Evolutionary conservation across 2,888 invertebrate genomes (phyloP).

Genomic region (Sisyra nigra): DNA sequence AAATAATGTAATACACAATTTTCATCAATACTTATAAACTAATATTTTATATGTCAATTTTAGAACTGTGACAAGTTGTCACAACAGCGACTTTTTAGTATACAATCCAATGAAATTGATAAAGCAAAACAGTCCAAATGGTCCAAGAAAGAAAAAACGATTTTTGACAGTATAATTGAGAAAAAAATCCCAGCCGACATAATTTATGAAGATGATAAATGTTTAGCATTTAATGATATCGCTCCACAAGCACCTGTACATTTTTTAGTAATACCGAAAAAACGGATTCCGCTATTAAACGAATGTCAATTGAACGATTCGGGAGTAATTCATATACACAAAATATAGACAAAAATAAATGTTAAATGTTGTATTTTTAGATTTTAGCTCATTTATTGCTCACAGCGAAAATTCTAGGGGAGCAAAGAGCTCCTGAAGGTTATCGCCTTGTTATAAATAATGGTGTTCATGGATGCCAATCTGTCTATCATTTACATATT

Average conservation of each 20-base stretch:
- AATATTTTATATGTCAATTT: no score
- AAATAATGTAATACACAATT: no score
- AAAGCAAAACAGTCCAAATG: slow-evolving; percentile 19
- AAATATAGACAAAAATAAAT: no score
- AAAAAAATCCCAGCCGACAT: slow-evolving; percentile 68
- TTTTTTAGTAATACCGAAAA: slow-evolving; percentile 70
- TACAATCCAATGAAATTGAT: slow-evolving; percentile 18
- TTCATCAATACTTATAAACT: no score
- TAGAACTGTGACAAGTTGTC: no score
- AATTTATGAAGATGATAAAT: slow-evolving; percentile 65
- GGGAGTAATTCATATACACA: no score
- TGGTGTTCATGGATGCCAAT: slow-evolving; percentile 65
- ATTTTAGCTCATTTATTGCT: slow-evolving; percentile 55
- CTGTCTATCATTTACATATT: slow-evolving; percentile 67
- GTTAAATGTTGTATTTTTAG: slow-evolving; percentile 24
- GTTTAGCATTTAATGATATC: slow-evolving; percentile 67
- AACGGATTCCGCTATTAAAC: slow-evolving; percentile 45
- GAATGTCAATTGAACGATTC: slow-evolving; percentile 25
- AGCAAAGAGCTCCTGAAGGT: slow-evolving; percentile 44
- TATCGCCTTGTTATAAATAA: slow-evolving; percentile 67
- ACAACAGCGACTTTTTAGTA: no score
- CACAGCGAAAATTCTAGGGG: slow-evolving; percentile 48
- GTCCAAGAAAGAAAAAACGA: slow-evolving; percentile 29
- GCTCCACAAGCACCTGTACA: slow-evolving; percentile 70
- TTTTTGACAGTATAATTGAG: slow-evolving; percentile 64